These are phyloP conservation scores for Fukomys damarensis DNA, from an alignment of 2,113 vertebrate species.

Conservation along the genomic window DNA sequence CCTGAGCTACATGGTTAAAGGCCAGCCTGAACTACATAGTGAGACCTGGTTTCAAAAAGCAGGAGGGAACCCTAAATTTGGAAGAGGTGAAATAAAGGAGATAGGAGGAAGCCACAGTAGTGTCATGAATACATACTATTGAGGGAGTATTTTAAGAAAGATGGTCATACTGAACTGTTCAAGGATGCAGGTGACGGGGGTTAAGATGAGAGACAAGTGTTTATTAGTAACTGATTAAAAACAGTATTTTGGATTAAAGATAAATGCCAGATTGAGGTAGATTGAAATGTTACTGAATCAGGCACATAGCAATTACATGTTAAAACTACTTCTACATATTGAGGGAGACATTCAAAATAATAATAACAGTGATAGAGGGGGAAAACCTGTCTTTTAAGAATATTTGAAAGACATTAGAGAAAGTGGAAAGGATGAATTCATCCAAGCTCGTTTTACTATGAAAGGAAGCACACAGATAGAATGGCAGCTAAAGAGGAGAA, in stretches of 20 bases:
- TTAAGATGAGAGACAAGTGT: constrained; percentile 37
- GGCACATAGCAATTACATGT: neutral
- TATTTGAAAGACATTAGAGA: constrained; percentile 10
- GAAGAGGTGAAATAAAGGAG: constrained; percentile 41
- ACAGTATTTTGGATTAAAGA: constrained; percentile 1
- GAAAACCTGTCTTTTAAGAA: neutral
- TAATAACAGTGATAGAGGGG: neutral
- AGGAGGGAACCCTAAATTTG: neutral
- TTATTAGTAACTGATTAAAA: constrained; percentile 30
- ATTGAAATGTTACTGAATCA: neutral
- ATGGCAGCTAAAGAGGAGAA: neutral
- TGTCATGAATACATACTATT: constrained; percentile 32
- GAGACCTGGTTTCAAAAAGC: neutral
- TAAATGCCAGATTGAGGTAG: neutral
- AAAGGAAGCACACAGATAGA: neutral
- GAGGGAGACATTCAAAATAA: constrained; percentile 12
- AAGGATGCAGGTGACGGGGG: constrained; percentile 8
- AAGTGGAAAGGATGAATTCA: neutral
- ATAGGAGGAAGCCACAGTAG: neutral
- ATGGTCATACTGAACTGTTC: neutral
- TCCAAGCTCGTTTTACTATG: neutral
- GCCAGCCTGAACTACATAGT: neutral
- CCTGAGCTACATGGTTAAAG: neutral
- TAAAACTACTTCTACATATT: constrained; percentile 20
- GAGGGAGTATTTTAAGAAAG: constrained; percentile 30